Evolutionary conservation across 2,113 vertebrate species (phyloP).

Genomic region (Eulemur macaco): DNA sequence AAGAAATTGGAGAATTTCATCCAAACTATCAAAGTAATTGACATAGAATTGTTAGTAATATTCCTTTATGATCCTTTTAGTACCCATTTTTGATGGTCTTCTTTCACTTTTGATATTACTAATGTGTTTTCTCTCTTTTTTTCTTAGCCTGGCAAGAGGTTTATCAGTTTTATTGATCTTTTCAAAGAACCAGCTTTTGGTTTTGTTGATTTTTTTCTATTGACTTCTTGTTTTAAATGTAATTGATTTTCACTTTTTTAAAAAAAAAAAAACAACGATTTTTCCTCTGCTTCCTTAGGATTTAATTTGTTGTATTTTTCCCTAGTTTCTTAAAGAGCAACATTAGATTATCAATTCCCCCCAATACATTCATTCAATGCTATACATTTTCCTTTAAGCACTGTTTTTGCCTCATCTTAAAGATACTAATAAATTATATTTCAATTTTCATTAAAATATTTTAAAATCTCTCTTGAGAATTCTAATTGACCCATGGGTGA

Average conservation of each 20-base stretch:
- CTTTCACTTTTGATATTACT: not conserved
- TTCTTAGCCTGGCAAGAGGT: not conserved
- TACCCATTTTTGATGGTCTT: not conserved
- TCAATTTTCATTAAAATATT: not conserved
- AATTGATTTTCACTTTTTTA: not conserved
- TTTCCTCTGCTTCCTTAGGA: not conserved
- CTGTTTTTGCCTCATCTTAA: not conserved
- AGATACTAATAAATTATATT: not conserved
- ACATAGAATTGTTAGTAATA: not conserved
- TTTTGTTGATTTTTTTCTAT: not conserved
- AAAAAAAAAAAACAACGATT: no score
- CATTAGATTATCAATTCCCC: not conserved
- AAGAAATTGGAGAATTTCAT: not conserved
- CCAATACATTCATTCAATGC: not conserved
- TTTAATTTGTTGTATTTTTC: not conserved
- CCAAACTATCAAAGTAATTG: not conserved
- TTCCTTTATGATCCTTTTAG: not conserved
- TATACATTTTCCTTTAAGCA: not conserved
- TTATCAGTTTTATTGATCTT: not conserved
- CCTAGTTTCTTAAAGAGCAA: not conserved
- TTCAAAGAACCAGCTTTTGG: not conserved
- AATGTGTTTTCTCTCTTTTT: not conserved
- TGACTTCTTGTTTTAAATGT: not conserved
- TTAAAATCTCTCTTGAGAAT: not conserved
- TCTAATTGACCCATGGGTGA: not conserved